Base-by-base conservation (phyloP, 2,797 vertebrate genomes). In the Sebastes oblongus region DNA sequence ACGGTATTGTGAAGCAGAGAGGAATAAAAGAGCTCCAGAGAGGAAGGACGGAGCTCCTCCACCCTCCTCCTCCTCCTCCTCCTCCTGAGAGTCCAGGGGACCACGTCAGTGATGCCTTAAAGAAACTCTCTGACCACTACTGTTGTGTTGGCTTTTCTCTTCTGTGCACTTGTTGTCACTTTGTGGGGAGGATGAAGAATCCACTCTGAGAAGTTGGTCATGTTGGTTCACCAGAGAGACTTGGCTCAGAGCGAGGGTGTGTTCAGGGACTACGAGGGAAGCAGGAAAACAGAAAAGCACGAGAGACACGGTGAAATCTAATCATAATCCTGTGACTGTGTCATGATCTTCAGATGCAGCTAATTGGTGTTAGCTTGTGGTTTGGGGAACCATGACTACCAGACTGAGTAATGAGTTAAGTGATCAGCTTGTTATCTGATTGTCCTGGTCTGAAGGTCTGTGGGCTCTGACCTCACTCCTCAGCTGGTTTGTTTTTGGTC, bases 201-300 rank as follows among this genome's bases (percentile, higher is more conserved):
- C 64, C 29, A 1, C 58, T 68, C 0, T 29, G 77, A 27, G 71
- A 22, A 34, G 66, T 29, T 61, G 58, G 81, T 82, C 0, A 39
- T 54, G 71, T 66, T 24, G 85, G 83, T 87, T 80, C 14, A 89
- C 86, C 89, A 60, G 71, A 59, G 4, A 11, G 58, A 7, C 46
- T 72, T 87, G 87, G 82, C 80, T 76, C 0, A 0, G 10, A 10
- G n/a, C 9, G 0, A 9, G 1, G 58, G 16, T 77, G 85, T 13
- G 68, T 86, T 89, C 77, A 88, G 72, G 78, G 56, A 32, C 71
- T 3, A 8, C 2, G 1, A 3, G 14, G 32, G 8, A 25, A 22
- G 54, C 36, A 73, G 79, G 60, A 78, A 75, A 75, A 65, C 20
- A 4, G 60, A 42, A 14, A 6, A 42, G 39, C 39, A 42, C 39